Conservation (phyloP, 1,140 invertebrate genomes). For the Macrostomum lignano region DNA sequence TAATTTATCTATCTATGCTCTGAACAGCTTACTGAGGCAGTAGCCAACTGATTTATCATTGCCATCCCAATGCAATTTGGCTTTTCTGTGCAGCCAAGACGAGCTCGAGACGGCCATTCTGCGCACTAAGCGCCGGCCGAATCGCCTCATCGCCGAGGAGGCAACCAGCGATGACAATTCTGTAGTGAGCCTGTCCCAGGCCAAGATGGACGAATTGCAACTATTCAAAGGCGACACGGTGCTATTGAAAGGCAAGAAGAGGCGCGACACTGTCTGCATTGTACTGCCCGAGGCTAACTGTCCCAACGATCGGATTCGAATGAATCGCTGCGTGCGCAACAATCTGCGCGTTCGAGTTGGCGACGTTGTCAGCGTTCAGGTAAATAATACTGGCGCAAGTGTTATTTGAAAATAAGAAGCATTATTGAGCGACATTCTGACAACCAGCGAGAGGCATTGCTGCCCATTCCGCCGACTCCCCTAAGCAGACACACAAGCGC, state of each 20-base stretch:
- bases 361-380: constrained; percentile 48
- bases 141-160: constrained; percentile 86
- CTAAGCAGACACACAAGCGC: too few relatives aligned
- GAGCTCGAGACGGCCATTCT: constrained; percentile 92
- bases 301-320: constrained; percentile 82
- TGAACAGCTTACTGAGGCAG: too few relatives aligned
- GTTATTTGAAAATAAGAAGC: too few relatives aligned
- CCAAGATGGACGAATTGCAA: constrained; percentile 94
- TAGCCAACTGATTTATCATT: too few relatives aligned
- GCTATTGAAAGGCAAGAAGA: constrained; percentile 72
- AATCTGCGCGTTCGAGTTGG: constrained; percentile 82
- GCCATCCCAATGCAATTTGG: too few relatives aligned
- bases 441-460: too few relatives aligned
- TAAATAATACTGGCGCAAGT: too few relatives aligned
- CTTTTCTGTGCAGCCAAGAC: too few relatives aligned
- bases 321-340: constrained; percentile 88
- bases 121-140: constrained; percentile 80
- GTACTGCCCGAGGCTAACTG: constrained; percentile 80
- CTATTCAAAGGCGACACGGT: constrained; percentile 91
- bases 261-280: constrained; percentile 91
- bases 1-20: too few relatives aligned
- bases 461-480: too few relatives aligned
- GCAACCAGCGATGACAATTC: constrained; percentile 94
- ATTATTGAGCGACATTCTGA: too few relatives aligned
- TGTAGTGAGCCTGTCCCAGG: constrained; percentile 68